Conservation (phyloP, 2,797 vertebrate genomes). For the Margarornis squamiger region DNA sequence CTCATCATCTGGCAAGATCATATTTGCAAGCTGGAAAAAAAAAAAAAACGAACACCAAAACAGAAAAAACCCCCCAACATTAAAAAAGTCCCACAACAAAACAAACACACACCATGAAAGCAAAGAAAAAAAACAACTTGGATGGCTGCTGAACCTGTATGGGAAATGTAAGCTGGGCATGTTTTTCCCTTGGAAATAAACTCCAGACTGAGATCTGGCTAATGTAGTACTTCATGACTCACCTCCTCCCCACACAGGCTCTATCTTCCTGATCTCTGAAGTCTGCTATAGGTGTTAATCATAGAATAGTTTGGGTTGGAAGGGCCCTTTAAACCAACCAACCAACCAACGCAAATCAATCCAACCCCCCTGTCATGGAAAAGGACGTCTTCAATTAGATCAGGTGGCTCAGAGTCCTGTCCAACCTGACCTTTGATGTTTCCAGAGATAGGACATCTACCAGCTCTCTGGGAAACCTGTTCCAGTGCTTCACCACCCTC, state of each 20-base stretch:
- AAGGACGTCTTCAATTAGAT: background rate
- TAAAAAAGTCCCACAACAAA: rapidly evolving
- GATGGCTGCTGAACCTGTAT: background rate
- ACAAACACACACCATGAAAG: background rate
- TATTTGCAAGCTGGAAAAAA: slow-evolving; percentile 85
- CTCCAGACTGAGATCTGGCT: background rate
- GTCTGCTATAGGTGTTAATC: background rate
- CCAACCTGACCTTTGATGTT: background rate
- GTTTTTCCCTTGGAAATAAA: background rate
- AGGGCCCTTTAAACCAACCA: background rate
- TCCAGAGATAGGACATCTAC: background rate
- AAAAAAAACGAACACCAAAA: background rate
- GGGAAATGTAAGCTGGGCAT: background rate
- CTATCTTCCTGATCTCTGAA: background rate
- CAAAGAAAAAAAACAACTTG: background rate
- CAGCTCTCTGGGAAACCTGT: background rate
- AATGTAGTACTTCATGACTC: background rate
- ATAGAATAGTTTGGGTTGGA: background rate
- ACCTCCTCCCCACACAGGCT: background rate
- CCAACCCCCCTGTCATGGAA: background rate
- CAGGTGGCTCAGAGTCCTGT: background rate
- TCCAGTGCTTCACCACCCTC: background rate
- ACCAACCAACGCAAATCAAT: background rate
- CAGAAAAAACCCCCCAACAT: background rate
- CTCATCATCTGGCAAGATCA: slow-evolving; percentile 91